Evolutionary conservation across 2,797 vertebrate genomes (phyloP).

Genomic region (Pseudomugil gertrudae): DNA sequence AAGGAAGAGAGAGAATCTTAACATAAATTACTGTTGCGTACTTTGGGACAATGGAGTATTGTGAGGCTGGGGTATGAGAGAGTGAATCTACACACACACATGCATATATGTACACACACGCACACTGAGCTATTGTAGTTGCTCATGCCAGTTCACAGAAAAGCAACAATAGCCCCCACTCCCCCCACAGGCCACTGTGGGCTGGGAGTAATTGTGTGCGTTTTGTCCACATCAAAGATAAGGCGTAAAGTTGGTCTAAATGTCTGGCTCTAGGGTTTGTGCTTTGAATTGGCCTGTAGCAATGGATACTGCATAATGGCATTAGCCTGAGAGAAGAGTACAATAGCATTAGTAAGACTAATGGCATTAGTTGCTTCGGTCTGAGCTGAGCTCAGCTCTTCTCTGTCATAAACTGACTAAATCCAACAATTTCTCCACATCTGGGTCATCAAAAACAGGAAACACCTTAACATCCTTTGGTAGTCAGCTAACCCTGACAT

Average conservation of each 20-base stretch:
- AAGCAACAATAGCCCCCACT: constrained; percentile 67
- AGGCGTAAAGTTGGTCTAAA: constrained; percentile 78
- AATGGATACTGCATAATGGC: constrained; percentile 70
- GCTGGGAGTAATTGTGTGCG: constrained; percentile 69
- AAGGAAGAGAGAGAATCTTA: constrained; percentile 76
- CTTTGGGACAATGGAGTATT: constrained; percentile 80
- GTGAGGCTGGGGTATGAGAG: constrained; percentile 70
- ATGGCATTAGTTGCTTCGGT: constrained; percentile 75
- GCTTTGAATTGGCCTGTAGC: constrained; percentile 57
- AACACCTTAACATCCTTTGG: constrained; percentile 60
- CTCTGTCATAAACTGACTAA: constrained; percentile 49
- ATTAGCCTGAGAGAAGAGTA: constrained; percentile 65
- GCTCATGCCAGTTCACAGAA: constrained; percentile 70
- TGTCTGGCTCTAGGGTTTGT: constrained; percentile 65
- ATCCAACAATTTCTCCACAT: constrained; percentile 9
- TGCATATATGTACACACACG: constrained; percentile 41
- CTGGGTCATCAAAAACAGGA: constrained; percentile 58
- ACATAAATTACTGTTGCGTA: constrained; percentile 83
- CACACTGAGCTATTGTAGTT: constrained; percentile 70
- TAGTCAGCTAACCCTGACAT: constrained; percentile 13
- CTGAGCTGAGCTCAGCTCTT: constrained; percentile 64
- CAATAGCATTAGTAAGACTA: constrained; percentile 77
- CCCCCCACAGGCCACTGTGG: constrained; percentile 48
- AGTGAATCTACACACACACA: constrained; percentile 35
- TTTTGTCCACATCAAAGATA: constrained; percentile 80